Percentiles rank a stretch among this genome's conserved stretches.
Evolutionary conservation across 2,888 invertebrate genomes (phyloP).

Genomic region (Drosophila anomalata): DNA sequence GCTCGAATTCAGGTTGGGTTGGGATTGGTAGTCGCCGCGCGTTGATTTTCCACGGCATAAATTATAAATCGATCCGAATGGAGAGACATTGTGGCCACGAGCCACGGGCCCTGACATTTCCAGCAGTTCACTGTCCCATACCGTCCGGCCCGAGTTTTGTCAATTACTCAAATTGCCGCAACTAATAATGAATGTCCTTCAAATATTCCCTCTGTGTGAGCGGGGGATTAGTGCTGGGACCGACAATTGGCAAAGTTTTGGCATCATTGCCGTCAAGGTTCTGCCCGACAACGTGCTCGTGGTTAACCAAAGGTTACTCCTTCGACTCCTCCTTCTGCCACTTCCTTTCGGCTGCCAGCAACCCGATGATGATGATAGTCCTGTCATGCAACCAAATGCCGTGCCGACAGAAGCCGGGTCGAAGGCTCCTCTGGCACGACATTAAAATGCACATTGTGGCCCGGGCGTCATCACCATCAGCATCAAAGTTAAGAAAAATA

Average conservation of each 20-base stretch:
- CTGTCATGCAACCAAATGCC: slow-evolving; percentile 60
- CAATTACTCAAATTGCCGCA: slow-evolving; percentile 70
- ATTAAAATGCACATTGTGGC: slow-evolving; percentile 76
- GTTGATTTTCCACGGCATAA: slow-evolving; percentile 63
- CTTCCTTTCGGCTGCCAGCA: slow-evolving; percentile 20
- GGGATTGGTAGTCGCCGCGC: slow-evolving; percentile 47
- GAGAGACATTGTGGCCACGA: slow-evolving; percentile 34
- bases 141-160: slow-evolving; percentile 43
- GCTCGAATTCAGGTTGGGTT: slow-evolving; percentile 34
- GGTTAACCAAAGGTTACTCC: slow-evolving; percentile 43
- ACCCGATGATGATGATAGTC: slow-evolving; percentile 47
- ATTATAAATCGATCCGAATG: slow-evolving; percentile 58
- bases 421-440: slow-evolving; percentile 58
- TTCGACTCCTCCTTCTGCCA: slow-evolving; percentile 8
- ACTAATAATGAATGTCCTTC: slow-evolving; percentile 62
- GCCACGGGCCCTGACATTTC: slow-evolving; percentile 44
- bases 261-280: slow-evolving; percentile 27
- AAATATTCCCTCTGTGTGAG: slow-evolving; percentile 15
- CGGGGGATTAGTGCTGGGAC: slow-evolving; percentile 22
- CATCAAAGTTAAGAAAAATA: slow-evolving; percentile 69
- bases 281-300: slow-evolving; percentile 43
- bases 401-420: slow-evolving; percentile 44
- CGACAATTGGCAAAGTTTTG: slow-evolving; percentile 44
- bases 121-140: slow-evolving; percentile 10
- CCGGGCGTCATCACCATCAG: slow-evolving; percentile 35